Conservation (phyloP, 2,888 invertebrate genomes). For the Acleris emargana region DNA sequence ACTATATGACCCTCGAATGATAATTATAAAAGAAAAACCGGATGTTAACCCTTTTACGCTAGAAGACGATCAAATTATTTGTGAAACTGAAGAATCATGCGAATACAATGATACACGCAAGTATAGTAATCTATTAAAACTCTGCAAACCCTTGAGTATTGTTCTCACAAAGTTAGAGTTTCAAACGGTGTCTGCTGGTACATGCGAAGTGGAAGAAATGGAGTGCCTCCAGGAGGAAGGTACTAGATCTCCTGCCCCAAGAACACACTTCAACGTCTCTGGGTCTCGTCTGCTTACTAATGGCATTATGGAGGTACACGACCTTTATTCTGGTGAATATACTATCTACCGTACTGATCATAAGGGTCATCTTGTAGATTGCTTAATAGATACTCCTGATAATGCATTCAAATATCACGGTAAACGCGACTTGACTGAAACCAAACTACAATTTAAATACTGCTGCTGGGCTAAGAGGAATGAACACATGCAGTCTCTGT, state of each 20-base stretch:
- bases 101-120: slow-evolving; percentile 14
- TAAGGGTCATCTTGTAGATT: slow-evolving; percentile 7
- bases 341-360: slow-evolving; percentile 10
- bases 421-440: not conserved
- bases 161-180: not conserved
- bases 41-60: not conserved
- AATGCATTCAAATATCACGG: not conserved
- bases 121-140: slow-evolving; percentile 22
- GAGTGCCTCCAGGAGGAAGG: not conserved
- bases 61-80: not conserved
- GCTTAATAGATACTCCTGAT: not conserved
- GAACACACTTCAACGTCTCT: not conserved
- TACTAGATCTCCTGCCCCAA: not conserved
- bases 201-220: no score
- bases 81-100: slow-evolving; percentile 6
- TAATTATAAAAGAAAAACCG: not conserved
- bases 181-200: no score
- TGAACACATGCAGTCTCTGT: slow-evolving; percentile 11
- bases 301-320: slow-evolving; percentile 12
- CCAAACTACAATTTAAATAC: not conserved
- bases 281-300: slow-evolving; percentile 2
- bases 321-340: slow-evolving; percentile 12
- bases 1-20: not conserved
- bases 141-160: slow-evolving; percentile 24
- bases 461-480: slow-evolving; percentile 30